Evolutionary conservation across 2,113 vertebrate genomes (phyloP), one percentile per base, ranked within the genome.

Genomic region (Pelobates fuscus): DNA sequence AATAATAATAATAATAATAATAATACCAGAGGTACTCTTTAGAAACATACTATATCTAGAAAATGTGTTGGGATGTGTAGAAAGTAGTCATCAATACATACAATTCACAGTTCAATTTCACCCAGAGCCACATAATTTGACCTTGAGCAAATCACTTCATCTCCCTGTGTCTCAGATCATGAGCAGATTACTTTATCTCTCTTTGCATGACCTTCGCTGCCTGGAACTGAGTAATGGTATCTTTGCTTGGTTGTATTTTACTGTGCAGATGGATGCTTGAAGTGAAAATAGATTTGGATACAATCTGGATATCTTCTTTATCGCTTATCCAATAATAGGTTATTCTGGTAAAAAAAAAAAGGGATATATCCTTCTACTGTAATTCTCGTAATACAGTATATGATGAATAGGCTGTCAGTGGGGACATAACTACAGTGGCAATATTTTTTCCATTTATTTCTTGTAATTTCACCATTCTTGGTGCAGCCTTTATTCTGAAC

Each of bases 101-200:
- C 37, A 43, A 61, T 61, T 61, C 57, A 21, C 57, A 61, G 61
- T 26, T 64, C 71, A 25, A 27, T 73, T 54, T 46, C 60, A 65
- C 46, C 46, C 71, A 23, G 25, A 55, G 60, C 15, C 46, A 37
- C 71, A 41, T 65, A 25, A 26, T 55, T 43, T 73, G 60, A 55
- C 71, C 71, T 73, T 73, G 60, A 73, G 49, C 71, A 73, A 72
- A 72, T 72, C 70, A 72, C 44, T 72, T 49, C 68, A 59, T 70
- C 70, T 63, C 41, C 44, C 43, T 20, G 21, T 25, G 71, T 55
- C 61, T 73, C 60, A 30, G 60, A 73, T 73, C 60, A 73, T 64
- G 46, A 65, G 52, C 60, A 64, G 71, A 73, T 73, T 55, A 55
- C 46, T 73, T 71, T 71, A 71, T 71, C 71, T 64, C 27, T 27